Base-by-base conservation (phyloP, 2,888 invertebrate genomes). In the Cheiracanthium punctorium region DNA sequence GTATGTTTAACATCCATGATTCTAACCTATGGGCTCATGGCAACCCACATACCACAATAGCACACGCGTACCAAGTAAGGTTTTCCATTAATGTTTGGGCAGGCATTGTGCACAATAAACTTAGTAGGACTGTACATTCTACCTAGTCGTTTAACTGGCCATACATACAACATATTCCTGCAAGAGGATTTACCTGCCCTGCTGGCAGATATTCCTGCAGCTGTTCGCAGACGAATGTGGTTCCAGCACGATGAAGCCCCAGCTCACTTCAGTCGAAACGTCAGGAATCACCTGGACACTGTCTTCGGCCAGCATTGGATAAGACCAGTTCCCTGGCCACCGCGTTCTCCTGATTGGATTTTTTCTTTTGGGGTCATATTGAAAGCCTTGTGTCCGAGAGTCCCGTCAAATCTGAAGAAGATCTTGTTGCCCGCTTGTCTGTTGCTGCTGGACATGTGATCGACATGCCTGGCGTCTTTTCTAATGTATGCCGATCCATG, bases 1-100 rank as follows among this genome's bases (percentile, higher is more conserved):
- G 52, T 52, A 52, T 1, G 52, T 52, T 52, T 1, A 52, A 4
- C 52, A 52, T n/a, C 52, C 1, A 52, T 52, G 17, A 52, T 52
- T 52, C 12, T 52, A 17, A 1, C 24, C 52, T 52, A 7, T 0
- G 52, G 52, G 52, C 52, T 52, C 52, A 52, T 4, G n/a, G 17
- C 17, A 52, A 52, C 52, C 52, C 52, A 17, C 52, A 52, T 52
- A n/a, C n/a, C n/a, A n/a, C n/a, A n/a, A n/a, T n/a, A n/a, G n/a
- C n/a, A n/a, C n/a, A n/a, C n/a, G 52, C 14, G 0, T 67, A 67
- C 67, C 28, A 67, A 67, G 67, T 24, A 29, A 67, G 24, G 67
- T 67, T 20, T 67, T 67, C 67, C 67, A 67, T 67, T 67, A 67
- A 67, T 67, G 67, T 30, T 28, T 67, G 67, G 29, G 30, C 1